Percentiles rank a stretch among this genome's conserved stretches.
These are phyloP conservation scores for Drosophila athabasca DNA, from an alignment of 1,140 invertebrate genomes.

Conservation along the genomic window DNA sequence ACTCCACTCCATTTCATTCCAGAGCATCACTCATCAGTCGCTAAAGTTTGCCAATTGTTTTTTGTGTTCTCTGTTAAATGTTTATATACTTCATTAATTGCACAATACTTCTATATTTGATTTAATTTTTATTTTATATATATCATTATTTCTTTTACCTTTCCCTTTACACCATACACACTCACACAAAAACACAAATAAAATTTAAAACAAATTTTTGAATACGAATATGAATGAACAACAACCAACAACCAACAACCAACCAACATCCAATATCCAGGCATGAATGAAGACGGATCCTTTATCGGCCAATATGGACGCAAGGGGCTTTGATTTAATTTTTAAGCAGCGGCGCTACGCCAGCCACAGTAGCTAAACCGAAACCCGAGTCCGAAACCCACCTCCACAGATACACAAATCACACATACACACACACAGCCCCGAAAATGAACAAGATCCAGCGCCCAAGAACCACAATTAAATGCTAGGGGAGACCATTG, in stretches of 20 bases:
- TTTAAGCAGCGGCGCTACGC: constrained; percentile 55
- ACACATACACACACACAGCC: constrained; percentile 1
- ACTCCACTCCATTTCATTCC: no score
- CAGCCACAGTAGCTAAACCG: constrained; percentile 39
- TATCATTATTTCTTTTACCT: constrained; percentile 51
- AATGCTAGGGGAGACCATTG: constrained; percentile 9
- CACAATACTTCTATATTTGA: constrained; percentile 30
- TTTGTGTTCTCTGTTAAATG: constrained; percentile 41
- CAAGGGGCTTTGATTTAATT: constrained; percentile 86
- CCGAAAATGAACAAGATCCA: constrained; percentile 20
- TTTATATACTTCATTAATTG: constrained; percentile 29
- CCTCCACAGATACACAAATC: constrained; percentile 9
- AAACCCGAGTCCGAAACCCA: constrained; percentile 17
- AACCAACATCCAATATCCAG: constrained; percentile 84
- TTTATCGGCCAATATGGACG: constrained; percentile 98
- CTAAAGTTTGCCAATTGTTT: constrained; percentile 19
- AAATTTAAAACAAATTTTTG: neutral
- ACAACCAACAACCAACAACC: constrained; percentile 18
- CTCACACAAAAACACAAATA: neutral
- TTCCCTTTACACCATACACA: constrained; percentile 1
- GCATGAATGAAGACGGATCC: constrained; percentile 99
- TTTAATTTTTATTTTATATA: constrained; percentile 52
- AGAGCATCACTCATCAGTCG: neutral
- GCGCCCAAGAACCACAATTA: constrained; percentile 33
- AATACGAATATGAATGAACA: constrained; percentile 14